These are phyloP conservation scores for Daboia siamensis DNA, from an alignment of 2,113 vertebrate genomes.

Conservation along the genomic window DNA sequence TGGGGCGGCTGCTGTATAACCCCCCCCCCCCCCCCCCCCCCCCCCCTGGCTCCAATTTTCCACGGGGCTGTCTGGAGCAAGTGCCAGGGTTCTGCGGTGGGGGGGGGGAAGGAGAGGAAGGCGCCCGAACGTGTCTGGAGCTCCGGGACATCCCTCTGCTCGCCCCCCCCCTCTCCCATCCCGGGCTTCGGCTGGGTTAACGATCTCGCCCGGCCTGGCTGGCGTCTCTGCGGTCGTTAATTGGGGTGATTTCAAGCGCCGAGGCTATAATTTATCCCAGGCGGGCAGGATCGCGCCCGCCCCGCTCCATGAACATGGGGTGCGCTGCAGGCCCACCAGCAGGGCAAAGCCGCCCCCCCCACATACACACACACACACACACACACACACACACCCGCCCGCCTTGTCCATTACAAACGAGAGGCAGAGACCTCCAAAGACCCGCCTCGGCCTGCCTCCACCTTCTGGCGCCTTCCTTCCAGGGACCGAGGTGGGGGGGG, in stretches of 20 bases:
- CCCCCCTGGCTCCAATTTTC: not conserved
- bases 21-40: rapidly evolving
- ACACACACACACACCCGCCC: no score
- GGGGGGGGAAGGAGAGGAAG: no score
- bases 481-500: not conserved
- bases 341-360: not conserved
- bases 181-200: not conserved
- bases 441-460: not conserved
- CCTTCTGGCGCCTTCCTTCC: not conserved
- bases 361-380: no score
- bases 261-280: not conserved
- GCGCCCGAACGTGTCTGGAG: not conserved
- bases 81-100: not conserved
- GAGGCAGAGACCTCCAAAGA: no score
- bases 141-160: not conserved
- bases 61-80: not conserved
- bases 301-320: not conserved
- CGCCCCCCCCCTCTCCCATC: not conserved
- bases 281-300: not conserved
- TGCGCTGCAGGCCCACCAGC: not conserved
- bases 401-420: no score
- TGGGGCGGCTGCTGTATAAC: not conserved
- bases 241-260: not conserved
- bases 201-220: not conserved
- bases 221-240: not conserved